phyloP scores from a whole-genome alignment of 1,140 invertebrate genomes.

The Saccostrea echinata region DNA sequence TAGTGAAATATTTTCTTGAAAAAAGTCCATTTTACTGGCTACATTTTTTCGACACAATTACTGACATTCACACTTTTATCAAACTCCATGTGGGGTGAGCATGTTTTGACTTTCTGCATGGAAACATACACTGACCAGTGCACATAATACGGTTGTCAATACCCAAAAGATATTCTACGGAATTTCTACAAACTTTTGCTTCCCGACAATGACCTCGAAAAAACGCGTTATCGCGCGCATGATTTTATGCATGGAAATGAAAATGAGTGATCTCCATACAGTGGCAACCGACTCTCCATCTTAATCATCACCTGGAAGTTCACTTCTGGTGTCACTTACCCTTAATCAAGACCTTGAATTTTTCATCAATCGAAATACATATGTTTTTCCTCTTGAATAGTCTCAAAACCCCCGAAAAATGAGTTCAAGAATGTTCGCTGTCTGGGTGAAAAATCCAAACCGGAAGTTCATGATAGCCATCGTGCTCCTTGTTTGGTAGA shows the following conservation, averaged over 20 bases:
- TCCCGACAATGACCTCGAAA: neutral
- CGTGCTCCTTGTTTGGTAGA: slow-evolving; percentile 57
- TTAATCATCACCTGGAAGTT: neutral
- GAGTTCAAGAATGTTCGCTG: slow-evolving; percentile 24
- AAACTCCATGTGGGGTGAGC: slow-evolving; percentile 17
- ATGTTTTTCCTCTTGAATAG: neutral
- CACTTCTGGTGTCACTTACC: neutral
- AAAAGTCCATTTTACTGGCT: too few relatives aligned
- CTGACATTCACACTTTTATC: neutral
- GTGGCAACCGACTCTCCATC: slow-evolving; percentile 36
- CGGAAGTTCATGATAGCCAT: slow-evolving; percentile 61
- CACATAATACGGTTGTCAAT: neutral
- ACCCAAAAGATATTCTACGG: neutral
- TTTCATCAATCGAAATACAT: neutral
- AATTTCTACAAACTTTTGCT: slow-evolving; percentile 29
- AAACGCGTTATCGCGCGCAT: slow-evolving; percentile 30
- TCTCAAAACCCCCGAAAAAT: neutral
- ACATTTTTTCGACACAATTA: too few relatives aligned
- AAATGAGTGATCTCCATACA: slow-evolving; percentile 32
- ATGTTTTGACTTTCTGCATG: neutral
- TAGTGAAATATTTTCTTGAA: too few relatives aligned
- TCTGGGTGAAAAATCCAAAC: slow-evolving; percentile 54
- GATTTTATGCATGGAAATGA: slow-evolving; percentile 40
- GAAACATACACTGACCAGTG: neutral
- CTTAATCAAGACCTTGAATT: neutral